Evolutionary conservation across 2,888 invertebrate genomes (phyloP).

Genomic region (Phengaris arion): DNA sequence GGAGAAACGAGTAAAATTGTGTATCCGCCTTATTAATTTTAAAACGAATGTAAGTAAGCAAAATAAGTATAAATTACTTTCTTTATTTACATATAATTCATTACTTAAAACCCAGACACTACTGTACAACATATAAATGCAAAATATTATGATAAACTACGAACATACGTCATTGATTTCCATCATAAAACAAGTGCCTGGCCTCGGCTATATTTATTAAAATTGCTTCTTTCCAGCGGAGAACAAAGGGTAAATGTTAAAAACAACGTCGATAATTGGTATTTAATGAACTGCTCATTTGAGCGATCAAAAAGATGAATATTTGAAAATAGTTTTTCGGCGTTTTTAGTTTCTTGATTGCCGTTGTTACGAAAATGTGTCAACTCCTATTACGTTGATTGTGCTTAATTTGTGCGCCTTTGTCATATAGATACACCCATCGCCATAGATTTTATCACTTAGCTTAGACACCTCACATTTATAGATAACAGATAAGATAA

Average conservation of each 20-base stretch:
- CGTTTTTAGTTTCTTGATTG: conserved; percentile 55
- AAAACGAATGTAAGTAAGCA: conserved; percentile 60
- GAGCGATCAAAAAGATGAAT: background rate
- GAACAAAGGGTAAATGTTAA: conserved; percentile 22
- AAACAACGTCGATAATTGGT: background rate
- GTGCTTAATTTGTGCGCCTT: conserved; percentile 24
- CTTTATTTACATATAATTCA: background rate
- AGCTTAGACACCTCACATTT: conserved; percentile 56
- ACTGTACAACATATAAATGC: conserved; percentile 1
- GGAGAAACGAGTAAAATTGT: conserved; percentile 53
- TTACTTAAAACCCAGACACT: conserved; percentile 8
- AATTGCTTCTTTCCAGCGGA: conserved; percentile 14
- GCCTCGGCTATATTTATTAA: conserved; percentile 25
- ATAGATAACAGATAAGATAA: conserved; percentile 77
- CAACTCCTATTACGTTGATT: conserved; percentile 49
- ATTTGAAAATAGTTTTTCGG: background rate
- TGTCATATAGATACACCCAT: conserved; percentile 36
- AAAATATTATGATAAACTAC: conserved; percentile 12
- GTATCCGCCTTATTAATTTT: conserved; percentile 65
- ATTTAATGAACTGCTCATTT: background rate
- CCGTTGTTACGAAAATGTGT: conserved; percentile 71
- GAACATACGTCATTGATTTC: conserved; percentile 73
- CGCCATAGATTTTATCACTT: conserved; percentile 50
- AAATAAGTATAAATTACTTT: conserved; percentile 25
- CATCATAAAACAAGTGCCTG: conserved; percentile 41